phyloP scores from a whole-genome alignment of 2,888 invertebrate species.

The Thumatha senex region DNA sequence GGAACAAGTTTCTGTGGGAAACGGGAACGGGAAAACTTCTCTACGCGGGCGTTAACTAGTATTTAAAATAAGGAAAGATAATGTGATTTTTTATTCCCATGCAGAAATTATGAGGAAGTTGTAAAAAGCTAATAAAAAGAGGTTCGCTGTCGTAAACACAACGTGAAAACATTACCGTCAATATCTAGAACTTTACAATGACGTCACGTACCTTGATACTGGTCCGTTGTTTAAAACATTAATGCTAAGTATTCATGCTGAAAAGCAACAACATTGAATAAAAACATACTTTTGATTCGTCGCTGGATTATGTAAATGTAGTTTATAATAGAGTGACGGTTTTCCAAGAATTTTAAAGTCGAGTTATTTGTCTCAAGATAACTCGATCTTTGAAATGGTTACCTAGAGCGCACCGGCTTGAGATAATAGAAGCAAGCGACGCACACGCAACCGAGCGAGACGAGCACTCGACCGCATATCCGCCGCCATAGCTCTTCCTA shows the following conservation, averaged over 20 bases:
- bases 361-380: slow-evolving; percentile 57
- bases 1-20: no score
- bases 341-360: slow-evolving; percentile 32
- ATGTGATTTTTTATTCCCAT: not conserved
- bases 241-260: not conserved
- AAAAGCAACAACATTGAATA: not conserved
- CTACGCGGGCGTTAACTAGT: no score
- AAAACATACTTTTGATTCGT: not conserved
- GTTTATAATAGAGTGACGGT: slow-evolving; percentile 4
- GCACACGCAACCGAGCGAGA: slow-evolving; percentile 68
- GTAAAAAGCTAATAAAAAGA: slow-evolving; percentile 4
- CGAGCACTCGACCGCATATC: slow-evolving; percentile 79
- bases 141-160: slow-evolving; percentile 2
- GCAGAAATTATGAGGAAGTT: not conserved
- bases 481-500: slow-evolving; percentile 73
- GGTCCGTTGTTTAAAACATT: not conserved
- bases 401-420: slow-evolving; percentile 45
- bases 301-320: not conserved
- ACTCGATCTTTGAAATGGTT: slow-evolving; percentile 63
- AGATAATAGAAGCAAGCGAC: slow-evolving; percentile 71
- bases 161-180: slow-evolving; percentile 1
- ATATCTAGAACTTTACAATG: not conserved
- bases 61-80: not conserved
- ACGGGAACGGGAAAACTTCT: no score
- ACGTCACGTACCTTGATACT: not conserved